Base-by-base conservation (phyloP, 1,140 invertebrate genomes). In the Caenorhabditis brenneri region DNA sequence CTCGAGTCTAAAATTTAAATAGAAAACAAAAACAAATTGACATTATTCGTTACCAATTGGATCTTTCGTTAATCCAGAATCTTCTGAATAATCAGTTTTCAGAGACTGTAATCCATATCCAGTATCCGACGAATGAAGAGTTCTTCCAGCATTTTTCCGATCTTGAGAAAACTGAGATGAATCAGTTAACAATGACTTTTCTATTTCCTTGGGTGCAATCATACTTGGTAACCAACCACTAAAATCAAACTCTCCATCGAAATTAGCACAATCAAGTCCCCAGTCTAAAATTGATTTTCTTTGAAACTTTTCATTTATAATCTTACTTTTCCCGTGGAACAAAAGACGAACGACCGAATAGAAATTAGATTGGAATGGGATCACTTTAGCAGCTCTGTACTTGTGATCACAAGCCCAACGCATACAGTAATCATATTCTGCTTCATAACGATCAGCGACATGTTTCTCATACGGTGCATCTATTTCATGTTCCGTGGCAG, bases 351-450 rank as follows among this genome's bases (percentile, higher is more conserved):
- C 65, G 33, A 74, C 65, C 10, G 65, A 74, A 46, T 74, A 74
- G 46, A 74, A 74, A 27, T 74, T 42, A 9, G 65, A 74, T 42
- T 74, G 33, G 22, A 74, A 74, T 46, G 65, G 65, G 46, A 74
- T 74, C 9, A 74, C 65, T 74, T 19, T 74, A 4, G 65, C 65
- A 16, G 65, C 65, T 1, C 24, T 29, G 36, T 74, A 74, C 36
- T 74, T 74, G 36, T 74, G 33, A 10, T 74, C 65, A 42, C 65
- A 74, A 16, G 65, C 33, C 65, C 65, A 74, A 15, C 65, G 29
- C 65, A 74, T 74, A 42, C 65, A 74, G 29, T 74, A 74, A 31
- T 74, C 65, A 42, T 74, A 74, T 42, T 74, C 65, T 9, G 65
- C 65, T 42, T 74, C 65, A n/a, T 42, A 74, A 24, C 65, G 65